Evolutionary conservation across 1,140 invertebrate genomes (phyloP).

Genomic region (Zaprionus gabonicus): DNA sequence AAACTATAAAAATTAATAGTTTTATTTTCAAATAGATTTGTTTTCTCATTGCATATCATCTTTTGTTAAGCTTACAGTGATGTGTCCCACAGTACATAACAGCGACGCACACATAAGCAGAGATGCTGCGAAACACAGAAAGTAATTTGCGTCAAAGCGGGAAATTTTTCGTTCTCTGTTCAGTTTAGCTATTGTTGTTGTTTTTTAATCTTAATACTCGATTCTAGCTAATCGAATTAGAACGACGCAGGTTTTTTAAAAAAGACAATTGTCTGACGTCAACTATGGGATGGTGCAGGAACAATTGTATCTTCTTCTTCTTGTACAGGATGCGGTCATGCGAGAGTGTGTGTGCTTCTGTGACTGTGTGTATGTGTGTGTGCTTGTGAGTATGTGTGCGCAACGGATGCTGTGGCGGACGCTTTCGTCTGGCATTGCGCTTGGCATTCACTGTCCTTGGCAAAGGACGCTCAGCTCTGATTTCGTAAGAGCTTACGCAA

Average conservation of each 20-base stretch:
- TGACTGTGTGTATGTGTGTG: constrained; percentile 1
- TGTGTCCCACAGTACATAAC: constrained; percentile 16
- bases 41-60: neutral
- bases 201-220: constrained; percentile 35
- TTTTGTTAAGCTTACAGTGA: too few species aligned
- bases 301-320: constrained; percentile 47
- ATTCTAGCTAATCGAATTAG: constrained; percentile 45
- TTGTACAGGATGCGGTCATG: constrained; percentile 20
- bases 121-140: constrained; percentile 14
- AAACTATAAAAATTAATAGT: too few species aligned
- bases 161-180: constrained; percentile 59
- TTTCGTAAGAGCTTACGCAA: constrained; percentile 67
- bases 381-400: neutral
- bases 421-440: constrained; percentile 49
- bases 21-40: neutral
- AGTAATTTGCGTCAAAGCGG: constrained; percentile 41
- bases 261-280: constrained; percentile 52
- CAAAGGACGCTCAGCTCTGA: constrained; percentile 62
- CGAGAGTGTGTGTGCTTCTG: neutral
- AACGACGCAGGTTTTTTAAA: constrained; percentile 22
- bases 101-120: constrained; percentile 12
- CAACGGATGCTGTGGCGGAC: constrained; percentile 45
- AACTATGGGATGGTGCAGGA: constrained; percentile 24
- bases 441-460: constrained; percentile 66
- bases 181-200: constrained; percentile 44